Conservation (phyloP, 2,888 invertebrate species). For the Lordiphosa fenestrarum region DNA sequence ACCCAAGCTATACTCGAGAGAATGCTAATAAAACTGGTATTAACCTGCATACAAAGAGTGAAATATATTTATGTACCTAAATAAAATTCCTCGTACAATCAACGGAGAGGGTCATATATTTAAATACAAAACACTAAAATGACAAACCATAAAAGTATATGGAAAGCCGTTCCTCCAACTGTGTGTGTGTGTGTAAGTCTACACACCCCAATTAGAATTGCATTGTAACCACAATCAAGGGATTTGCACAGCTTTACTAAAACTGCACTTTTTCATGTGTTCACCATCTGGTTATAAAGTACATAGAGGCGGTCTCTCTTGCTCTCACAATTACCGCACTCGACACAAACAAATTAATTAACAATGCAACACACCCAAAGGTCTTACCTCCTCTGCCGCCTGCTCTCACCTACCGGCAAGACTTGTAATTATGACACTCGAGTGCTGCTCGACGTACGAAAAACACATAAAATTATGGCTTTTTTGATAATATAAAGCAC, state of each 20-base stretch:
- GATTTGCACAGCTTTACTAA: constrained; percentile 41
- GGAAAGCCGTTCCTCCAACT: neutral
- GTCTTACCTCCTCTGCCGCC: constrained; percentile 4
- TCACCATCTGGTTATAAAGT: neutral
- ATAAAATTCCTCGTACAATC: too few species aligned
- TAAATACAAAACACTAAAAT: neutral
- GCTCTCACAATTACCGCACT: constrained; percentile 35
- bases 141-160: too few species aligned
- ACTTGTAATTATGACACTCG: constrained; percentile 65
- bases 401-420: constrained; percentile 25
- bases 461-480: constrained; percentile 35
- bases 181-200: neutral
- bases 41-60: constrained; percentile 6
- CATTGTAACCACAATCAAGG: constrained; percentile 18
- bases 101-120: neutral
- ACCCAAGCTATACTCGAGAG: too few species aligned
- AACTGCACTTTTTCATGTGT: constrained; percentile 30
- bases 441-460: constrained; percentile 53
- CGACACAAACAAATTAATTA: constrained; percentile 68
- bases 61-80: too few species aligned
- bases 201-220: constrained; percentile 19
- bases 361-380: constrained; percentile 54
- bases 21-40: constrained; percentile 2
- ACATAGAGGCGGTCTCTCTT: constrained; percentile 28
- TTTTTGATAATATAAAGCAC: constrained; percentile 40